Evolutionary conservation across 2,113 vertebrate species (phyloP), one percentile per base, ranked within the genome.

Genomic region (Saccopteryx bilineata): DNA sequence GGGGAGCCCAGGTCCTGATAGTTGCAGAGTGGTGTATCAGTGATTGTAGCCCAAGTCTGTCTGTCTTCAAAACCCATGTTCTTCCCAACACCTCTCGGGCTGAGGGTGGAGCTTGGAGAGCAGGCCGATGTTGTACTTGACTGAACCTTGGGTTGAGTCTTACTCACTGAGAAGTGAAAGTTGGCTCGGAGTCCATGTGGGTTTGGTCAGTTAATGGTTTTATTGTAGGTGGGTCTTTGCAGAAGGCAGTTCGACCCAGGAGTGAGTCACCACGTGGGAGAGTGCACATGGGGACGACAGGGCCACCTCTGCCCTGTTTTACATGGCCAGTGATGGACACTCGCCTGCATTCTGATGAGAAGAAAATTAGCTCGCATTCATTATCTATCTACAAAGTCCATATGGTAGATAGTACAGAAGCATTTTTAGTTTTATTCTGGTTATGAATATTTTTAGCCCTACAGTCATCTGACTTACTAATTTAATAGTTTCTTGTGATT

Each of bases 371-470:
- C 21, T 61, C 83, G 10, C 58, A 17, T 72, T 82, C 8, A 28
- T 93, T 58, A 69, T 14, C 19, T 58, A 69, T 14, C 19, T 75
- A n/a, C 23, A 66, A 52, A 63, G 10, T 58, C 48, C 48, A 7
- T 71, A 9, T 21, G 48, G 5, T 68, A 26, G 71, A 21, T 14
- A 3, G 69, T 54, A 76, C 19, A 93, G 33, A 91, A 85, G 21
- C 66, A 46, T 87, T 69, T 75, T 33, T 48, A 23, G 21, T 80
- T 61, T 75, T 63, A 52, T 86, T 71, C 15, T 95, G 52, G 17
- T 65, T 79, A 26, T 63, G 2, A 65, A 24, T 94, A 18, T 87
- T 95, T 91, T 68, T 83, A 81, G 71, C 82, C 46, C 60, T 66
- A 21, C 23, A 8, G 13, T 63, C 33, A 76, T 23, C 65, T 72